A percentile compares a stretch with the other conserved stretches of the same genome.
phyloP scores from a whole-genome alignment of 2,797 vertebrate genomes.

The Perodicticus potto region DNA sequence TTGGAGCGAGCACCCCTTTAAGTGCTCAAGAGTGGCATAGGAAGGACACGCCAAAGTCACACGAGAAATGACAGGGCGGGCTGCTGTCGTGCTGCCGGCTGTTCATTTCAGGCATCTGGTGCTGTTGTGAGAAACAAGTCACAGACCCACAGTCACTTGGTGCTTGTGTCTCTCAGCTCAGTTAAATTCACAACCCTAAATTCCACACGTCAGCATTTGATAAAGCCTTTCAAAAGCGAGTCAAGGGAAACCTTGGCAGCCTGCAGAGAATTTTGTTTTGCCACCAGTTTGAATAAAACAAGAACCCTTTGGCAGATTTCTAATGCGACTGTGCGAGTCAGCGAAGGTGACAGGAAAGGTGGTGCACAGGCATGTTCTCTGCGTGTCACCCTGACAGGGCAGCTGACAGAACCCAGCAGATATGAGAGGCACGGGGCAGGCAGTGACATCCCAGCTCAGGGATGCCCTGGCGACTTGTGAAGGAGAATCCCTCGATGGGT shows the following conservation, averaged over 20 bases:
- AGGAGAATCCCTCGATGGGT: background rate
- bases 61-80: background rate
- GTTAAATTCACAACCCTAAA: conserved; percentile 46
- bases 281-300: conserved; percentile 37
- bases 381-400: background rate
- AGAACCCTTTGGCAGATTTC: background rate
- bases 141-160: conserved; percentile 2
- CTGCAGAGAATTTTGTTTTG: conserved; percentile 13
- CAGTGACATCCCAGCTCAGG: background rate
- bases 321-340: background rate
- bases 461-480: background rate
- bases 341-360: background rate
- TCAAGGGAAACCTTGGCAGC: background rate
- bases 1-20: background rate
- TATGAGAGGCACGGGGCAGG: rapidly evolving
- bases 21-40: background rate
- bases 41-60: conserved; percentile 7
- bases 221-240: conserved; percentile 45
- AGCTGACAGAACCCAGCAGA: background rate
- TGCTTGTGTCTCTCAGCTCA: background rate
- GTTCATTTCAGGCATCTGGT: background rate
- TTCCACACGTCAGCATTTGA: conserved; percentile 41
- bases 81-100: background rate
- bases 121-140: background rate
- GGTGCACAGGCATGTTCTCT: rapidly evolving